Base-by-base conservation (phyloP, 2,113 vertebrate species). In the Taxidea taxus region DNA sequence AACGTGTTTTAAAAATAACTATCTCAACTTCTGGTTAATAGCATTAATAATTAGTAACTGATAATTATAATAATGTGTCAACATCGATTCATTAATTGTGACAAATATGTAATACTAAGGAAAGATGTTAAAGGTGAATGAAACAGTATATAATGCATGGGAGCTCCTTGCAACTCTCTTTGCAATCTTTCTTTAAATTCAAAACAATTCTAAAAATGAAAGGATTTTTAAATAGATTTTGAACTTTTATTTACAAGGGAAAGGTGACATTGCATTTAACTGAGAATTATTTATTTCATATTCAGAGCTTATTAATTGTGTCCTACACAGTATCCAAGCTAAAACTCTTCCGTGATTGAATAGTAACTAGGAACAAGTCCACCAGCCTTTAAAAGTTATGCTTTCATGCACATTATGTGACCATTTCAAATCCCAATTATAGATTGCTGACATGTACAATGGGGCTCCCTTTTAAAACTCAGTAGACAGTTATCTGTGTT, bases 361-460 rank as follows among this genome's bases (percentile, higher is more conserved):
- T 44, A 44, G 27, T 37, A 72, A 23, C 20, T 18, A 34, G 51
- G n/a, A 29, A 25, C 6, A 29, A 54, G 20, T 7, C 56, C 7
- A 14, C 10, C 27, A 4, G 6, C 12, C 25, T 34, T 18, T 3
- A 29, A 10, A 6, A 86, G 18, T 2, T 12, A 4, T 3, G 16
- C 15, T 34, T 54, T 25, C 82, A 7, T 4, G 16, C 7, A 29
- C 7, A 47, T 1, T 23, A 7, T 39, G 44, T n/a, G 9, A 3
- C 34, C 11, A 51, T 23, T 23, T 70, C 51, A 54, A 27, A n/a
- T 72, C 5, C 16, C 18, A 80, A 6, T 4, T 39, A 31, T 0
- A 6, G 6, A 21, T 34, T 27, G 12, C 9, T 44, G 34, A 31
- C 1, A 0, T 4, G 12, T 83, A n/a, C 16, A 31, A 0, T 0